Percentiles rank a stretch among this genome's conserved stretches.
These are phyloP conservation scores for Lordiphosa mommai DNA, from an alignment of 1,140 invertebrate species.

Conservation along the genomic window DNA sequence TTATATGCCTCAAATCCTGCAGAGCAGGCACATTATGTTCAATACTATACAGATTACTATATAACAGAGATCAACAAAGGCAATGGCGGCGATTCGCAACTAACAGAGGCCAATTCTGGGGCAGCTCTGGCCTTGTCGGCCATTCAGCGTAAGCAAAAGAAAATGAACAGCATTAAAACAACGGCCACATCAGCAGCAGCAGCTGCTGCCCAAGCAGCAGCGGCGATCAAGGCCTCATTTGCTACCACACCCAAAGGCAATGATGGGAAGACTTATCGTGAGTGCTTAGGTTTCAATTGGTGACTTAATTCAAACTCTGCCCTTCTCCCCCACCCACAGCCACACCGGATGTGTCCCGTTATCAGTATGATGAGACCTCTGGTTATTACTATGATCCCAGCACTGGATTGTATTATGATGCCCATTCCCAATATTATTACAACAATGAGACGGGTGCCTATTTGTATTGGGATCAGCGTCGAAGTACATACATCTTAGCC, in stretches of 20 bases:
- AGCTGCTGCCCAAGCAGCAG: conserved; percentile 61
- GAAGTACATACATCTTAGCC: conserved; percentile 90
- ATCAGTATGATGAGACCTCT: conserved; percentile 96
- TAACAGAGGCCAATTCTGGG: conserved; percentile 88
- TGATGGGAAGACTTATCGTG: conserved; percentile 85
- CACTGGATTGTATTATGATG: conserved; percentile 97
- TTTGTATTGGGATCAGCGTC: conserved; percentile 95
- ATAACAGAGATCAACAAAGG: conserved; percentile 86
- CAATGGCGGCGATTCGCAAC: conserved; percentile 79
- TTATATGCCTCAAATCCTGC: conserved; percentile 87
- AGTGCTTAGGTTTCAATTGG: conserved; percentile 56
- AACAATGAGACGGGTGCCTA: conserved; percentile 95
- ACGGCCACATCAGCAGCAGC: conserved; percentile 69
- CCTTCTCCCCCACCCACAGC: conserved; percentile 81
- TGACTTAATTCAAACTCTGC: neutral
- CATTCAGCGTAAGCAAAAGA: conserved; percentile 82
- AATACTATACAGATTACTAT: conserved; percentile 92
- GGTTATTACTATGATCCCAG: conserved; percentile 97
- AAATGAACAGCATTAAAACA: conserved; percentile 67
- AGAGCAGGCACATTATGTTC: conserved; percentile 87
- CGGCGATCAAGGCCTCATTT: conserved; percentile 48
- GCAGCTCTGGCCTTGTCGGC: conserved; percentile 94
- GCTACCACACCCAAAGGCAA: conserved; percentile 81
- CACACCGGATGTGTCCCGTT: conserved; percentile 94
- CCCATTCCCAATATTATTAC: conserved; percentile 95